Conservation (phyloP, 2,113 vertebrate genomes). For the Rhodinocichla rosea region DNA sequence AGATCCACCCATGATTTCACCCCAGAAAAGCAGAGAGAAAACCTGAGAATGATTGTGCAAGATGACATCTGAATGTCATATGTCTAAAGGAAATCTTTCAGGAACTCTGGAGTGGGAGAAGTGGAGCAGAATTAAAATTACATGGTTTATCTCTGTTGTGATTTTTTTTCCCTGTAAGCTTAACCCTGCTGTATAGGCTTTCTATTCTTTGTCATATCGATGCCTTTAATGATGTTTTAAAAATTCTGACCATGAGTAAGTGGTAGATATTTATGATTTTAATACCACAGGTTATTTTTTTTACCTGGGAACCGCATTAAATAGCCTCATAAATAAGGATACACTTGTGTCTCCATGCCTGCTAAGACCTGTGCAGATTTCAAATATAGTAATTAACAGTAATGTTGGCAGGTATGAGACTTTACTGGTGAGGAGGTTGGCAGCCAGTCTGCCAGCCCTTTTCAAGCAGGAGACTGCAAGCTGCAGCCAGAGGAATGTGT, state of each 20-base stretch:
- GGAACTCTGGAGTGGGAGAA: background rate
- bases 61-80: background rate
- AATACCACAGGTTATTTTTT: background rate
- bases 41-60: background rate
- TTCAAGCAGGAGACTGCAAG: background rate
- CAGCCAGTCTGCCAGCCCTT: background rate
- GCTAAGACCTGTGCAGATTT: background rate
- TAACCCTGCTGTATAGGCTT: background rate
- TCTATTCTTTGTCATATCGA: background rate
- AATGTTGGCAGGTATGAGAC: background rate
- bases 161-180: background rate
- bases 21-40: background rate
- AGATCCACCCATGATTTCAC: background rate
- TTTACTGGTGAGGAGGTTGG: background rate
- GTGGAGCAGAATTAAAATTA: background rate
- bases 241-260: background rate
- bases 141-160: background rate
- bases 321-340: background rate
- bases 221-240: background rate
- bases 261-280: background rate
- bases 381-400: background rate
- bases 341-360: background rate
- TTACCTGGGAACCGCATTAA: background rate
- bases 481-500: conserved; percentile 19
- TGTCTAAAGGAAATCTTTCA: background rate